These are phyloP conservation scores for Notiomystis cincta DNA, from an alignment of 2,113 vertebrate genomes.

Conservation along the genomic window DNA sequence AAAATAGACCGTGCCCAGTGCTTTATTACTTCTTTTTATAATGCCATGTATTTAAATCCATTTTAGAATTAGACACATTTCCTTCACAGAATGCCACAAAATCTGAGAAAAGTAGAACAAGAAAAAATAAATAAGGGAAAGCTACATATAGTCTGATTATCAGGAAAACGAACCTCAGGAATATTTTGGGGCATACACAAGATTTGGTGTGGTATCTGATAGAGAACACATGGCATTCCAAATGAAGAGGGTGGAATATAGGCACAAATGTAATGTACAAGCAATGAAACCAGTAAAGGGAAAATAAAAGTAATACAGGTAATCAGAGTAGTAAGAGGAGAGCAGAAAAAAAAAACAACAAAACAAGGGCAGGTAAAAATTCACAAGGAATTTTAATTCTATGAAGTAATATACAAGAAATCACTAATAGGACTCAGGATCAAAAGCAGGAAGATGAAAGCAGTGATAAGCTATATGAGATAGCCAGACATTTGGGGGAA, in stretches of 20 bases:
- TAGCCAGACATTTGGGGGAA: not conserved
- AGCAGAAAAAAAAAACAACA: not conserved
- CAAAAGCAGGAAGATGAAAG: not conserved
- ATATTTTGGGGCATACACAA: not conserved
- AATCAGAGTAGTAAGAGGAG: not conserved
- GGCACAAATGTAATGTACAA: fast-evolving
- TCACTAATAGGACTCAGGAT: not conserved
- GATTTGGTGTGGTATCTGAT: not conserved
- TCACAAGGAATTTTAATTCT: not conserved
- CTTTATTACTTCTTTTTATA: not conserved
- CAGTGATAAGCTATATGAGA: not conserved
- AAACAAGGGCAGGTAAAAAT: not conserved
- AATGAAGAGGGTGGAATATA: not conserved
- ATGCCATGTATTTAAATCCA: not conserved
- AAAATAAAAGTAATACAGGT: not conserved
- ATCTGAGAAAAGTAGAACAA: not conserved
- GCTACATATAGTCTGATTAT: not conserved
- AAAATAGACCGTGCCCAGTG: not conserved
- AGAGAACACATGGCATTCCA: not conserved
- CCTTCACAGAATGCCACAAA: not conserved
- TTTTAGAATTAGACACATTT: not conserved
- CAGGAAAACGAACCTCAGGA: not conserved
- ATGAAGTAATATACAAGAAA: not conserved
- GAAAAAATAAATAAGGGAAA: not conserved
- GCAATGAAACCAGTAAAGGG: not conserved